Evolutionary conservation across 2,888 invertebrate genomes (phyloP).

Genomic region (Nomada ferruginata): DNA sequence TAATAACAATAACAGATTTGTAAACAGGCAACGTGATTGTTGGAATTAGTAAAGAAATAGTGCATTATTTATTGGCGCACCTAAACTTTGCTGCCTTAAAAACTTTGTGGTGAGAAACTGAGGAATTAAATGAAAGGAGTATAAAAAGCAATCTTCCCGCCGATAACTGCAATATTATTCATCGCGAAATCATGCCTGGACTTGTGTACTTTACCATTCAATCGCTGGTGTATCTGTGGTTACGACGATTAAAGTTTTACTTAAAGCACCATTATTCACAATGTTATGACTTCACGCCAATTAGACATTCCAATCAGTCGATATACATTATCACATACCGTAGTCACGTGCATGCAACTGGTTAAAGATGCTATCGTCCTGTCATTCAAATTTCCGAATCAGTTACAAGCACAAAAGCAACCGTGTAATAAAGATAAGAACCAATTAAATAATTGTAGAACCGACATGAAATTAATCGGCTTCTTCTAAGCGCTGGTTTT

Average conservation of each 20-base stretch:
- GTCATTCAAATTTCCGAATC: background rate
- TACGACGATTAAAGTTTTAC: background rate
- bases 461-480: background rate
- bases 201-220: background rate
- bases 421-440: background rate
- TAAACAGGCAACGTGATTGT: no score
- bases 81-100: no score
- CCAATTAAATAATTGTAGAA: background rate
- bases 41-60: no score
- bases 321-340: background rate
- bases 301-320: conserved; percentile 28
- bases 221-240: background rate
- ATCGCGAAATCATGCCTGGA: background rate
- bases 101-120: no score
- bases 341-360: background rate
- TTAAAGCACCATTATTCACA: conserved; percentile 7
- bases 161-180: no score
- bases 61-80: no score
- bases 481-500: background rate
- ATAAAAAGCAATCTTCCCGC: no score
- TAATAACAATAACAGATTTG: no score
- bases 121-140: no score
- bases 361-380: background rate
- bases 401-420: background rate
- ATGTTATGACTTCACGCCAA: conserved; percentile 27